Evolutionary conservation across 2,888 invertebrate species (phyloP).

Genomic region (Antheraea yamamai): DNA sequence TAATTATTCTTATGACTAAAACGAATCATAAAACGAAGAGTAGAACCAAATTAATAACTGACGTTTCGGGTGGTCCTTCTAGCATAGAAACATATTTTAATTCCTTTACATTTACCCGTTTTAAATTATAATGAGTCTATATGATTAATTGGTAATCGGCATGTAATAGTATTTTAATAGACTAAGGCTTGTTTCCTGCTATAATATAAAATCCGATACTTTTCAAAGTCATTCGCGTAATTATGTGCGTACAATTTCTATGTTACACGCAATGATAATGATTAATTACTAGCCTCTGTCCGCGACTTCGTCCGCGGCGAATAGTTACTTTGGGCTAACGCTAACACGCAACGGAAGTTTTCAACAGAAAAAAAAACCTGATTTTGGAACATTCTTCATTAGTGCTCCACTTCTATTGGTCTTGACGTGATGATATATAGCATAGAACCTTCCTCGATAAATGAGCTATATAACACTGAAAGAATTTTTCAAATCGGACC

Average conservation of each 20-base stretch:
- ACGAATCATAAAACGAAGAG: not conserved
- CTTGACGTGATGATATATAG: too few species aligned
- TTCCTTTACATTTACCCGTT: not conserved
- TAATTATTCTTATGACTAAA: not conserved
- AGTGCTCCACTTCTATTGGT: too few species aligned
- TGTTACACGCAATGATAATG: not conserved
- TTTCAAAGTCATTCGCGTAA: not conserved
- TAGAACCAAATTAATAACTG: not conserved
- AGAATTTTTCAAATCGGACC: too few species aligned
- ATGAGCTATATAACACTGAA: too few species aligned
- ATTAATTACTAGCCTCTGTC: not conserved
- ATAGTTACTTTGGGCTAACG: too few species aligned
- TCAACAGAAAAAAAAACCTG: too few species aligned
- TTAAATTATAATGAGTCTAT: not conserved
- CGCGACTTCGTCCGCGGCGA: too few species aligned
- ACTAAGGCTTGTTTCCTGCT: not conserved
- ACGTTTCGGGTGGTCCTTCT: not conserved
- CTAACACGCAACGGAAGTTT: too few species aligned
- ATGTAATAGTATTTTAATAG: not conserved
- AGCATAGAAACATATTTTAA: not conserved
- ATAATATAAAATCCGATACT: not conserved
- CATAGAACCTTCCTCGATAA: too few species aligned
- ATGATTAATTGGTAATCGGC: not conserved
- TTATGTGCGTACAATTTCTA: not conserved
- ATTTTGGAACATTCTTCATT: too few species aligned